Conservation (phyloP, 1,140 invertebrate species). For the Amyelois transitella region DNA sequence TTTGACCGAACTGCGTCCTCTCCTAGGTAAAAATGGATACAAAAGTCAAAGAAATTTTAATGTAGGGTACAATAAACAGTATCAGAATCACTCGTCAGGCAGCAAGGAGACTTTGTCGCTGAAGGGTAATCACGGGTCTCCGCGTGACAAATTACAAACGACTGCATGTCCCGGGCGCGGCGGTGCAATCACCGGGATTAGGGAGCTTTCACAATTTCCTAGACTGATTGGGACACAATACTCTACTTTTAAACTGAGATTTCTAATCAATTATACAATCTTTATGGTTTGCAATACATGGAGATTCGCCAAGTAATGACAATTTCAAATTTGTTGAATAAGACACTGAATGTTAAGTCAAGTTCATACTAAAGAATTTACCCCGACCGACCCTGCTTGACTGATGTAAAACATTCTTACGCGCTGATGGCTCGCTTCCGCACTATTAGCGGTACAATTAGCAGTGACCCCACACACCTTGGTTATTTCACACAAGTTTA, state of each 20-base stretch:
- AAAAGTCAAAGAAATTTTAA: too few relatives aligned
- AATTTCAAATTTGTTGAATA: background rate
- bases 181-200: background rate
- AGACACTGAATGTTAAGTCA: background rate
- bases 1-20: too few relatives aligned
- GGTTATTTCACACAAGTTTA: too few relatives aligned
- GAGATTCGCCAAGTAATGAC: background rate
- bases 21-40: too few relatives aligned
- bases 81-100: too few relatives aligned
- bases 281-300: background rate
- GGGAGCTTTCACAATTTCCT: background rate
- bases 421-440: background rate
- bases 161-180: background rate
- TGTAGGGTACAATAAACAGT: too few relatives aligned
- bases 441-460: background rate
- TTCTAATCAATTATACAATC: background rate
- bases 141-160: constrained; percentile 4
- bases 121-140: background rate
- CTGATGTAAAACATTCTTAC: background rate
- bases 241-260: background rate
- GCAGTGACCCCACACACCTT: too few relatives aligned
- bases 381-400: background rate
- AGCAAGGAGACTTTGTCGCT: too few relatives aligned
- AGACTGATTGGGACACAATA: background rate
- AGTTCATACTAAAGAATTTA: background rate